phyloP scores from a whole-genome alignment of 2,797 vertebrate species.

The Poecilia picta region DNA sequence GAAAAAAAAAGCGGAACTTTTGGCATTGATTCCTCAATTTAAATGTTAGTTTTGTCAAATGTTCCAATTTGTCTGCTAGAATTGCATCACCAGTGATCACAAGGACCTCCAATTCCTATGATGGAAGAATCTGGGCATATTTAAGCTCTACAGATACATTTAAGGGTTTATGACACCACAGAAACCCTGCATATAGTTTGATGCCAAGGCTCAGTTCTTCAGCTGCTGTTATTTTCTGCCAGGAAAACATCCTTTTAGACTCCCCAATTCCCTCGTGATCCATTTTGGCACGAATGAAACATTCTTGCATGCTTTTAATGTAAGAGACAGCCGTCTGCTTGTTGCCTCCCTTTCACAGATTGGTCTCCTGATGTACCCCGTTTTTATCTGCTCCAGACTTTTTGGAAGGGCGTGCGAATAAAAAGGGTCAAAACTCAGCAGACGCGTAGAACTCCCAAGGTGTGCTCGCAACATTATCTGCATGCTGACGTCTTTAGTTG shows the following conservation, averaged over 20 bases:
- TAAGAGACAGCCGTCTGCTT: slow-evolving; percentile 51
- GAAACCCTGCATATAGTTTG: background rate
- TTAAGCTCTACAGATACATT: background rate
- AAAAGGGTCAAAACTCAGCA: background rate
- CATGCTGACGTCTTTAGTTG: slow-evolving; percentile 66
- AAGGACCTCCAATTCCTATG: background rate
- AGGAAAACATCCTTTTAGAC: background rate
- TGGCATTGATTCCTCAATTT: background rate
- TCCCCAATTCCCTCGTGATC: background rate
- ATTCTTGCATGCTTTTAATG: slow-evolving; percentile 74
- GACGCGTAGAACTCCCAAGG: background rate
- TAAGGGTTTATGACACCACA: background rate
- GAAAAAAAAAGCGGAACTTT: background rate
- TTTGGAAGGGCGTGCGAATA: background rate
- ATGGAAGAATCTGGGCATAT: background rate
- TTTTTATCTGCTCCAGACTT: slow-evolving; percentile 33
- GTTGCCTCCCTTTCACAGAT: slow-evolving; percentile 60
- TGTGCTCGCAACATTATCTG: slow-evolving; percentile 59
- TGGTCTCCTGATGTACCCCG: slow-evolving; percentile 59
- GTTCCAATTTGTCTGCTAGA: background rate
- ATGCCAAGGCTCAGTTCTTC: background rate
- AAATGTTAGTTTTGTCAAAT: background rate
- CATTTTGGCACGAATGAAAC: slow-evolving; percentile 5
- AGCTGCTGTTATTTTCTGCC: background rate
- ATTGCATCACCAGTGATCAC: background rate